Evolutionary conservation across 37 sponge, comb jelly and placozoan genomes (phyloP).

Genomic region (Mnemiopsis leidyi): DNA sequence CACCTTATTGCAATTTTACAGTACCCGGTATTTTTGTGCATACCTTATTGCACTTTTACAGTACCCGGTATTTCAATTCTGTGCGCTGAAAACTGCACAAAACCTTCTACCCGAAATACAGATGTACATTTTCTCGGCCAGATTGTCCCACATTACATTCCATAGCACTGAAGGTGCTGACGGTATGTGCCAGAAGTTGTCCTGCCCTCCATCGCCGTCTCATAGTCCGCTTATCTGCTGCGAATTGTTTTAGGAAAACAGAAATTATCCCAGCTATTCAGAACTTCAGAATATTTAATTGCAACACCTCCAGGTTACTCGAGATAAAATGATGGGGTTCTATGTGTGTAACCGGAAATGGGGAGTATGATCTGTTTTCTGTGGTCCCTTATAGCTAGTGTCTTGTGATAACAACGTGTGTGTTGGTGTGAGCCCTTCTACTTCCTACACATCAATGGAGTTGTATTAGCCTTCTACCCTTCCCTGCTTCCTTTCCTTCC

Average conservation of each 20-base stretch:
- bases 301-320: too few relatives aligned
- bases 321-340: too few relatives aligned
- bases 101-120: too few relatives aligned
- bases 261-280: background rate
- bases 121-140: background rate
- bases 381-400: too few relatives aligned
- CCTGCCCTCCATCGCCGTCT: background rate
- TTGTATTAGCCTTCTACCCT: background rate
- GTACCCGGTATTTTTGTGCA: too few relatives aligned
- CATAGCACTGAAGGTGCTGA: background rate
- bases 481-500: too few relatives aligned
- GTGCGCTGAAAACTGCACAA: too few relatives aligned
- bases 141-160: background rate
- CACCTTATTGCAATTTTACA: too few relatives aligned
- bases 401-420: too few relatives aligned
- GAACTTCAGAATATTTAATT: background rate
- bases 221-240: background rate
- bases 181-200: background rate
- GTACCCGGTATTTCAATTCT: too few relatives aligned
- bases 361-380: background rate
- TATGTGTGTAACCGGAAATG: background rate
- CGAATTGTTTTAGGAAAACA: background rate
- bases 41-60: too few relatives aligned
- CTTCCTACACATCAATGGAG: background rate
- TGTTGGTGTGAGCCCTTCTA: background rate